Evolutionary conservation across 2,113 vertebrate genomes (phyloP).

Genomic region (Kryptolebias marmoratus): DNA sequence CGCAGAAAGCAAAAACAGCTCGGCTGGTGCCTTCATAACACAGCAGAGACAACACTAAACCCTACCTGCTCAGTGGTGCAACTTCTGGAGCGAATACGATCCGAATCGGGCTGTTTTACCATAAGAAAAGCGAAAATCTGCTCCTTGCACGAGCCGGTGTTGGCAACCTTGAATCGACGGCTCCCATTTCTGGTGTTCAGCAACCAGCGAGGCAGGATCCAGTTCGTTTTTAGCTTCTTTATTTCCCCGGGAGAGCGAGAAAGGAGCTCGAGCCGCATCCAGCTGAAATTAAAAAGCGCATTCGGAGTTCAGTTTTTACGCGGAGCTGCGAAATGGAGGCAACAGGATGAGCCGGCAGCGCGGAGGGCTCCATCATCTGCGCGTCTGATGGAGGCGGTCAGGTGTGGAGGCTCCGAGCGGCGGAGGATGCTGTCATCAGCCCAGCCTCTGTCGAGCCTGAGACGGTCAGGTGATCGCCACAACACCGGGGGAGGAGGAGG

Average conservation of each 20-base stretch:
- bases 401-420: constrained; percentile 59
- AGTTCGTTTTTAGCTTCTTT: constrained; percentile 16
- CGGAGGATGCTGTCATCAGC: constrained; percentile 65
- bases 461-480: constrained; percentile 28
- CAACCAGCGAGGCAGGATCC: constrained; percentile 58
- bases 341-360: constrained; percentile 44
- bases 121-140: constrained; percentile 27
- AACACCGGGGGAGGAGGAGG: background rate
- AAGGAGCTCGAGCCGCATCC: constrained; percentile 2
- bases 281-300: background rate
- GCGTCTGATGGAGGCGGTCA: constrained; percentile 65
- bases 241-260: constrained; percentile 41
- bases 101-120: constrained; percentile 18
- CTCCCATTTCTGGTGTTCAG: constrained; percentile 65
- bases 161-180: constrained; percentile 28
- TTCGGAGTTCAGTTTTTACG: background rate
- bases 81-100: constrained; percentile 31
- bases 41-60: constrained; percentile 1
- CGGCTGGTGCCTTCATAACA: background rate
- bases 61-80: constrained; percentile 63
- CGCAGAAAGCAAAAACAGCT: constrained; percentile 6
- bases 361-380: constrained; percentile 53
- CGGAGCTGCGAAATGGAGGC: constrained; percentile 64
- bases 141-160: constrained; percentile 36
- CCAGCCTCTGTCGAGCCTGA: constrained; percentile 46